A percentile compares a stretch with the other conserved stretches of the same genome.
Evolutionary conservation across 2,888 invertebrate genomes (phyloP).

Genomic region (Pheosia tremula): DNA sequence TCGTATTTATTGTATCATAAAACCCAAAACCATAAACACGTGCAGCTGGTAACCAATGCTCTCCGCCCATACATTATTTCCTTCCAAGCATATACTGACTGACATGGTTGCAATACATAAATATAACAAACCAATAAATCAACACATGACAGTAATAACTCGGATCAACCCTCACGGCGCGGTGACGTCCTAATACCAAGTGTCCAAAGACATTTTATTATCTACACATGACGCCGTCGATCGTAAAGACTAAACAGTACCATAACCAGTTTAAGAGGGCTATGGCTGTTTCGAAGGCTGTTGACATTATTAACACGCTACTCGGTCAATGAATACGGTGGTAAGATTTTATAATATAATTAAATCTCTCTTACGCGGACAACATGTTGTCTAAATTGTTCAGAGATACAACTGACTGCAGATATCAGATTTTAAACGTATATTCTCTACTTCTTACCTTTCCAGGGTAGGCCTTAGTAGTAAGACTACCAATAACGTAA

Average conservation of each 20-base stretch:
- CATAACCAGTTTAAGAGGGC: slow-evolving; percentile 44
- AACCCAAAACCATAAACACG: no score
- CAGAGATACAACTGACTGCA: no score
- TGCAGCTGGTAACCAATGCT: no score
- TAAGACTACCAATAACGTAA: no score
- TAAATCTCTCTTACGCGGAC: no score
- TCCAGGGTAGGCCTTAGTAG: no score
- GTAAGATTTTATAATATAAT: background rate
- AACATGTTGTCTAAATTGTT: no score
- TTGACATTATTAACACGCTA: slow-evolving; percentile 25
- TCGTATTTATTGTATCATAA: no score
- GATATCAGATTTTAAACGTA: no score
- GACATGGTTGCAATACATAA: background rate
- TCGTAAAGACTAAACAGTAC: slow-evolving; percentile 51
- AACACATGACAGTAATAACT: slow-evolving; percentile 4
- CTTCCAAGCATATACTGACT: no score
- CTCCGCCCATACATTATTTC: no score
- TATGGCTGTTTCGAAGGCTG: slow-evolving; percentile 29
- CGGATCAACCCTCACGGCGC: background rate
- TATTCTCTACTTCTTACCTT: no score
- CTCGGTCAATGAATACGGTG: slow-evolving; percentile 19
- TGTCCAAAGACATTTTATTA: slow-evolving; percentile 51
- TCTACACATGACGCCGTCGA: slow-evolving; percentile 52
- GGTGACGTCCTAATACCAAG: slow-evolving; percentile 21
- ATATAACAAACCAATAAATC: slow-evolving; percentile 14